Evolutionary conservation across 2,113 vertebrate genomes (phyloP).

Genomic region (Brachyhypopomus occidentalis): DNA sequence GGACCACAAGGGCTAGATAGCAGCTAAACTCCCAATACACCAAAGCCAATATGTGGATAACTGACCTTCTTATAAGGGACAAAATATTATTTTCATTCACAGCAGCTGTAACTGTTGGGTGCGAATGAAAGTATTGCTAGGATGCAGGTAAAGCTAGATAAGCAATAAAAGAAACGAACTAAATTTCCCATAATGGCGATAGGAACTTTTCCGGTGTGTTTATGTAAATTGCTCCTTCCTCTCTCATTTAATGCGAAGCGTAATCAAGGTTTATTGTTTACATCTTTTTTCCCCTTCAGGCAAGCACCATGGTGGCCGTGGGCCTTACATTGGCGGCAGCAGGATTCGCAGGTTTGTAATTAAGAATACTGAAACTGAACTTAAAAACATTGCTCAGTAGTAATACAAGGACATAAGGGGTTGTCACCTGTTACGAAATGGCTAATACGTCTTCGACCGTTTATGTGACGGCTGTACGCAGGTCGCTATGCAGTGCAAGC

Average conservation of each 20-base stretch:
- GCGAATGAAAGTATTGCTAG: too few relatives aligned
- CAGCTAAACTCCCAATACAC: too few relatives aligned
- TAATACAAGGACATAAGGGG: neutral
- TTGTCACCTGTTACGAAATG: neutral
- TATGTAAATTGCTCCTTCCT: constrained; percentile 28
- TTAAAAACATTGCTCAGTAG: neutral
- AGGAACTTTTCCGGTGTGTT: neutral
- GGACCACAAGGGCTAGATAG: too few relatives aligned
- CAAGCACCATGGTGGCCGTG: constrained; percentile 86
- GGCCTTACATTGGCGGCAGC: constrained; percentile 90
- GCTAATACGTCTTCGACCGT: neutral
- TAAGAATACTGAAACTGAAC: neutral
- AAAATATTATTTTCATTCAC: too few relatives aligned
- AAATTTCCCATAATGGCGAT: neutral
- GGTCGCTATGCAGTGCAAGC: constrained; percentile 89
- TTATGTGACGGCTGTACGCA: constrained; percentile 59
- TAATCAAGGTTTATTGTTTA: constrained; percentile 50
- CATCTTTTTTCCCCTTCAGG: constrained; percentile 68
- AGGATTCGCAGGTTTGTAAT: constrained; percentile 86
- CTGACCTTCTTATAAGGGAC: too few relatives aligned
- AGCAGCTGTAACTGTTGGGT: too few relatives aligned
- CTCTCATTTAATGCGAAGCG: neutral
- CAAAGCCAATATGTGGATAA: too few relatives aligned
- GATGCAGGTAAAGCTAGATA: neutral
- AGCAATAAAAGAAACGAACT: neutral